Conservation (phyloP, 1,140 invertebrate species). For the Heliconius hermathena region DNA sequence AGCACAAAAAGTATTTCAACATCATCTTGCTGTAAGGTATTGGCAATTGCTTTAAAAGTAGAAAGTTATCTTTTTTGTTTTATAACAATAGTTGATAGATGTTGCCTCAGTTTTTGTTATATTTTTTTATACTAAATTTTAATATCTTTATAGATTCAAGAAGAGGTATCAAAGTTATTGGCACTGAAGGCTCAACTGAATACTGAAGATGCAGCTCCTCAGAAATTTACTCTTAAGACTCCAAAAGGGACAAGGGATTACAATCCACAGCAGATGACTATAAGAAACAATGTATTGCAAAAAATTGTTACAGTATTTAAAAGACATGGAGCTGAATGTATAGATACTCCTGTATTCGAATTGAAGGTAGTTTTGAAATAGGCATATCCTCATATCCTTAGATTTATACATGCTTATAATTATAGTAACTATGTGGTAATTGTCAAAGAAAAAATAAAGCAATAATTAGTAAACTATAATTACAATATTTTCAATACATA, state of each 20-base stretch:
- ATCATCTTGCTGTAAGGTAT: conserved; percentile 72
- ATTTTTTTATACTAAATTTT: conserved; percentile 1
- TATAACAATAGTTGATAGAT: background rate
- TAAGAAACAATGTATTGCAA: conserved; percentile 93
- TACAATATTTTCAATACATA: no score
- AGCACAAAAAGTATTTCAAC: conserved; percentile 69
- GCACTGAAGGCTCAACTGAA: conserved; percentile 89
- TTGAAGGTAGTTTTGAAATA: conserved; percentile 87
- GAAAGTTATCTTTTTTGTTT: conserved; percentile 13
- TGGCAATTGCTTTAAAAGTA: conserved; percentile 29
- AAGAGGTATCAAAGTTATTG: conserved; percentile 91
- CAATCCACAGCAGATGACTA: conserved; percentile 95
- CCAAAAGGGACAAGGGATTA: conserved; percentile 98
- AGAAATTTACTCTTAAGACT: conserved; percentile 94
- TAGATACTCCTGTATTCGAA: conserved; percentile 99
- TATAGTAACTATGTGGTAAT: no score
- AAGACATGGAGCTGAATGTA: conserved; percentile 98
- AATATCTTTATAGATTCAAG: conserved; percentile 63
- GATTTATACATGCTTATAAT: no score
- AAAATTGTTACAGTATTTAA: conserved; percentile 97
- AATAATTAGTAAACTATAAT: no score
- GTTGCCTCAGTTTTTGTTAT: background rate
- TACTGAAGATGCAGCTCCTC: conserved; percentile 80
- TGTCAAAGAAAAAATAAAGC: no score
- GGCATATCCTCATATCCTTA: no score